Evolutionary conservation across 2,888 invertebrate genomes (phyloP).

Genomic region (Zhuqinia jingwanae): DNA sequence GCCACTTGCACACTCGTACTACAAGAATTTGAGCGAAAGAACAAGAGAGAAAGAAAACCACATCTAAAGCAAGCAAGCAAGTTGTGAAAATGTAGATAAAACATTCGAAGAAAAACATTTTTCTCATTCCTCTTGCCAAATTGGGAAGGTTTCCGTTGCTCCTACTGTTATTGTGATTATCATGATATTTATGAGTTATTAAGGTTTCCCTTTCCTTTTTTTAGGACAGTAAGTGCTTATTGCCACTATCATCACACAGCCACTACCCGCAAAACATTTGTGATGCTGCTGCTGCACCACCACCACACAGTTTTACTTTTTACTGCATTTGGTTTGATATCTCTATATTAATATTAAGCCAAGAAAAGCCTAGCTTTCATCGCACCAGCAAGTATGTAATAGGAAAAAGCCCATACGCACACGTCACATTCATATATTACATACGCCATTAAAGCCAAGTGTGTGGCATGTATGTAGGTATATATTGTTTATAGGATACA

Average conservation of each 20-base stretch:
- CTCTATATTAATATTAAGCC: constrained; percentile 19
- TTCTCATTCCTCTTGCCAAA: constrained; percentile 60
- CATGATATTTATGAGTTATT: constrained; percentile 68
- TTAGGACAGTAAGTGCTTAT: not conserved
- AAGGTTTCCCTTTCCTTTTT: constrained; percentile 48
- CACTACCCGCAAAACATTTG: too few species aligned
- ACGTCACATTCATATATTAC: not conserved
- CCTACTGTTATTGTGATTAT: constrained; percentile 66
- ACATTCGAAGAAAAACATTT: constrained; percentile 45
- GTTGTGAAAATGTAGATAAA: constrained; percentile 62
- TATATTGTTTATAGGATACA: not conserved
- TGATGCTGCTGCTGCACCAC: too few species aligned
- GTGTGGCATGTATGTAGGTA: not conserved
- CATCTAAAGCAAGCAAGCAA: not conserved
- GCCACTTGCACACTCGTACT: too few species aligned
- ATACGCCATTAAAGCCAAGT: not conserved
- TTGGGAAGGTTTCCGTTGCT: constrained; percentile 62
- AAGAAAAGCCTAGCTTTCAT: constrained; percentile 29
- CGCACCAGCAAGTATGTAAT: constrained; percentile 7
- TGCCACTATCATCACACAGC: too few species aligned
- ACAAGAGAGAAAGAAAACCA: constrained; percentile 10
- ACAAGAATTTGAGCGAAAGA: constrained; percentile 13
- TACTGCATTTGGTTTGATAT: constrained; percentile 15
- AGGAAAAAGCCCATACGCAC: not conserved
- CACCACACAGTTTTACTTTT: not conserved